Evolutionary conservation across 1,140 invertebrate genomes (phyloP).

Genomic region (Gyrodactylus salaris): DNA sequence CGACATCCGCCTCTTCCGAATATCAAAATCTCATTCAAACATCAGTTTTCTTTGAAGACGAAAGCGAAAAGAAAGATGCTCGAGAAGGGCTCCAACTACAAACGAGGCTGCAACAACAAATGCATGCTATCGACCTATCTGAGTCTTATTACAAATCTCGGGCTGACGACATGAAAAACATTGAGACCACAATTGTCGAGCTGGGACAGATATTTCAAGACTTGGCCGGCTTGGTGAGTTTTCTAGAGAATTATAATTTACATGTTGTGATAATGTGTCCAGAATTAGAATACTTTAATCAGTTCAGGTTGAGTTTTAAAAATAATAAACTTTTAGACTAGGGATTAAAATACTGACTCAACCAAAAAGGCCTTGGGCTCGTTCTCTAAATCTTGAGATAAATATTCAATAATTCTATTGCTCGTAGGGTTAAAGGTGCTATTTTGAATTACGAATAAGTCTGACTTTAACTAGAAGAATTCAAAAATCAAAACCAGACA

Average conservation of each 20-base stretch:
- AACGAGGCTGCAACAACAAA: neutral
- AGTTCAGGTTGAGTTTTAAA: no score
- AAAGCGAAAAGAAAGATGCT: neutral
- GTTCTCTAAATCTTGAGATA: no score
- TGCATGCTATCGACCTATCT: neutral
- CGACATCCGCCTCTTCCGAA: neutral
- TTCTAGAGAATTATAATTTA: constrained; percentile 97
- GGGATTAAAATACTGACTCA: no score
- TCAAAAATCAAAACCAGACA: no score
- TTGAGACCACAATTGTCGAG: constrained; percentile 92
- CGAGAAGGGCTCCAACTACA: neutral
- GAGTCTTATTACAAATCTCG: constrained; percentile 18
- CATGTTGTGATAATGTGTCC: no score
- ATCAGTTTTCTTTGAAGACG: neutral
- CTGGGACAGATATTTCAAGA: constrained; percentile 92
- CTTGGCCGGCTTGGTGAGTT: constrained; percentile 47
- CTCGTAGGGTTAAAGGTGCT: no score
- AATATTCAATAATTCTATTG: no score
- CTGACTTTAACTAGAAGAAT: no score
- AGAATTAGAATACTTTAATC: constrained; percentile 80
- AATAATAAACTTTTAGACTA: no score
- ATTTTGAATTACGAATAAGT: no score
- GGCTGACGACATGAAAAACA: constrained; percentile 89
- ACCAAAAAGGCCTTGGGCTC: no score
- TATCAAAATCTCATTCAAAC: neutral